Evolutionary conservation across 1,140 invertebrate species (phyloP).

Genomic region (Saccostrea echinata): DNA sequence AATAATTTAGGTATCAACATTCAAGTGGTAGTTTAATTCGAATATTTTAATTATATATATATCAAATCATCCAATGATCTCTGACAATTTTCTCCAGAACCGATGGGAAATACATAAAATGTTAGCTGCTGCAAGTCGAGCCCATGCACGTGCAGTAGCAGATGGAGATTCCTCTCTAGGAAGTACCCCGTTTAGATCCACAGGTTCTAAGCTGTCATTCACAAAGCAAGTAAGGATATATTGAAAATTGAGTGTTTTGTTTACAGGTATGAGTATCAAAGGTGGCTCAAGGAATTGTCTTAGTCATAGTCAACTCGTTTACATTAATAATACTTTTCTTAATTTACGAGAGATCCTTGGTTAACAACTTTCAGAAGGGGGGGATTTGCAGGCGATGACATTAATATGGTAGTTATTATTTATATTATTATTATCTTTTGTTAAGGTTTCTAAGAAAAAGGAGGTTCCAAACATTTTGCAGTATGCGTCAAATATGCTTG

Average conservation of each 20-base stretch:
- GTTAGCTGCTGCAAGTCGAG: slow-evolving; percentile 10
- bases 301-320: background rate
- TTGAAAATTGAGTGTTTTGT: background rate
- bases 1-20: background rate
- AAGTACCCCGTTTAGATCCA: background rate
- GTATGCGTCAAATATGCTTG: slow-evolving; percentile 33
- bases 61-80: background rate
- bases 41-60: background rate
- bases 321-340: too few relatives aligned
- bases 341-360: too few relatives aligned
- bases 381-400: too few relatives aligned
- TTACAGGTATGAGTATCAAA: background rate
- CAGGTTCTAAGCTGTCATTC: background rate
- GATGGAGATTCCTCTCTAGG: background rate
- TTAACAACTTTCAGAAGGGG: too few relatives aligned
- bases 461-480: slow-evolving; percentile 23
- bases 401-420: background rate
- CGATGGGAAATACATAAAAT: slow-evolving; percentile 39
- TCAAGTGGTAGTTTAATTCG: background rate
- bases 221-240: background rate
- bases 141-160: slow-evolving; percentile 23
- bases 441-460: background rate
- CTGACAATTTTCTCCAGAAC: background rate
- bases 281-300: background rate
- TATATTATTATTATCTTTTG: background rate